Percentiles rank a stretch among this genome's conserved stretches.
These are phyloP conservation scores for Meandrina meandrites DNA, from an alignment of 92 coral and sea anemone species.

Conservation along the genomic window DNA sequence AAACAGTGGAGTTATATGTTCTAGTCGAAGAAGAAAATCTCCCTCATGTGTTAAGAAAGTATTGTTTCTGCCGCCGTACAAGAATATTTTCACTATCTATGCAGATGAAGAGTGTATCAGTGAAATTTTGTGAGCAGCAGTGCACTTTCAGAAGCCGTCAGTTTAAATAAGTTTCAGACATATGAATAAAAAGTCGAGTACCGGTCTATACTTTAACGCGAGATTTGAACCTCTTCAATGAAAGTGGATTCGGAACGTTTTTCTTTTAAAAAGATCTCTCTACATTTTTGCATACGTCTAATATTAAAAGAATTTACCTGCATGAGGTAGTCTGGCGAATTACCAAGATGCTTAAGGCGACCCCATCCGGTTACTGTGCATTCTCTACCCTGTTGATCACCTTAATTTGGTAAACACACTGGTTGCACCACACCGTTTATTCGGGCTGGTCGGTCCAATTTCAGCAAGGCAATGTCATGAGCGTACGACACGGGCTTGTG, in stretches of 20 bases:
- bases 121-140: neutral
- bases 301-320: slow-evolving; percentile 6
- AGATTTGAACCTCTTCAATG: neutral
- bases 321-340: slow-evolving; percentile 10
- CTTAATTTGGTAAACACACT: slow-evolving; percentile 13
- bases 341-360: slow-evolving; percentile 5
- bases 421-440: slow-evolving; percentile 15
- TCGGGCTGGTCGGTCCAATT: slow-evolving; percentile 25
- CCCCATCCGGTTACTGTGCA: slow-evolving; percentile 34
- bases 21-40: too few species aligned
- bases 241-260: too few species aligned
- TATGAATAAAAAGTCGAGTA: neutral
- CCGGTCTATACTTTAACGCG: too few species aligned
- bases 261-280: too few species aligned
- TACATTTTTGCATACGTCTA: too few species aligned
- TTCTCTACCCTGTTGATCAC: neutral
- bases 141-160: too few species aligned
- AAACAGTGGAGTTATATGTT: neutral
- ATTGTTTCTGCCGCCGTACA: neutral
- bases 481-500: slow-evolving; percentile 10
- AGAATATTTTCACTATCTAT: too few species aligned
- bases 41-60: neutral
- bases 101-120: neutral
- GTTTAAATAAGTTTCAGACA: neutral
- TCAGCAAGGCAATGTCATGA: slow-evolving; percentile 31